Conservation (phyloP, 2,888 invertebrate genomes). For the Brachyopa scutellaris region DNA sequence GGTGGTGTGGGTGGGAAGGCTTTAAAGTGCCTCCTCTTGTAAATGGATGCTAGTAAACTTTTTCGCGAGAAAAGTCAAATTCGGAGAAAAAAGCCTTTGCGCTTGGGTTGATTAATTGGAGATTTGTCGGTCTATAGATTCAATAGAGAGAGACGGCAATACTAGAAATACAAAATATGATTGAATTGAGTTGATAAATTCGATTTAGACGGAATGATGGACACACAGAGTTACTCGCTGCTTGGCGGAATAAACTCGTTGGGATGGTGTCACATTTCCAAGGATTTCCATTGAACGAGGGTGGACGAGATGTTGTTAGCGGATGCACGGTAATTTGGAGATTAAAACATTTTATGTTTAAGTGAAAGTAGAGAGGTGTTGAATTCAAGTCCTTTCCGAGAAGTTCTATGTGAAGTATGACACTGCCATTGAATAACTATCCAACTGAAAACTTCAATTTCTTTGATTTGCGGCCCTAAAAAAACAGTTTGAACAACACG, state of each 20-base stretch:
- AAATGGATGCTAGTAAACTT: constrained; percentile 19
- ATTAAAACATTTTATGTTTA: background rate
- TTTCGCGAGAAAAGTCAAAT: constrained; percentile 2
- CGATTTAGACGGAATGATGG: constrained; percentile 36
- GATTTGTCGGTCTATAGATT: constrained; percentile 39
- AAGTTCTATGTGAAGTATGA: constrained; percentile 1
- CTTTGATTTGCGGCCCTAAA: too few relatives aligned
- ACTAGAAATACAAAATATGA: constrained; percentile 55
- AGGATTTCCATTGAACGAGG: constrained; percentile 23
- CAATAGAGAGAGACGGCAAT: background rate
- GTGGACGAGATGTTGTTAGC: too few relatives aligned
- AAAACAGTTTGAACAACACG: too few relatives aligned
- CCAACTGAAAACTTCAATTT: too few relatives aligned
- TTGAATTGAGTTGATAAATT: constrained; percentile 64
- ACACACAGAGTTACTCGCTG: constrained; percentile 2
- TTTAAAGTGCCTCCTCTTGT: constrained; percentile 33
- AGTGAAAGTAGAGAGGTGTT: background rate
- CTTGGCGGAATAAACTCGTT: constrained; percentile 33
- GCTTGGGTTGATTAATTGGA: constrained; percentile 57
- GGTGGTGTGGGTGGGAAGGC: too few relatives aligned
- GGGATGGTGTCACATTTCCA: constrained; percentile 18
- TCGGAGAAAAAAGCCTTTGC: background rate
- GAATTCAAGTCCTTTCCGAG: background rate
- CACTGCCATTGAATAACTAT: background rate
- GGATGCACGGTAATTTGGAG: constrained; percentile 2